A percentile compares a stretch with the other conserved stretches of the same genome.
Conservation (phyloP, 2,888 invertebrate species). For the Temnothorax ravouxi region DNA sequence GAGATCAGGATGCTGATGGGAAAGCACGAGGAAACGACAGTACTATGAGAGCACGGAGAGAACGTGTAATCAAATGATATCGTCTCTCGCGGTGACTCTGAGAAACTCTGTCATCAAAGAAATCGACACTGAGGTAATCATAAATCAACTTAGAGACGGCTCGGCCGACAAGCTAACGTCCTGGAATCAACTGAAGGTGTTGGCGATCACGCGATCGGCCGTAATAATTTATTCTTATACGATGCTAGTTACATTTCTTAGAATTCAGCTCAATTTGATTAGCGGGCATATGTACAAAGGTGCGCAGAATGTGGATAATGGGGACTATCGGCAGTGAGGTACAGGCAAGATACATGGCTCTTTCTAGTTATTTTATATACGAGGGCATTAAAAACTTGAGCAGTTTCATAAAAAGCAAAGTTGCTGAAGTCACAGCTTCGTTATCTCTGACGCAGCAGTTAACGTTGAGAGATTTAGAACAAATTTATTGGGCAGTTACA, state of each 20-base stretch:
- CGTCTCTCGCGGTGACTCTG: conserved; percentile 92
- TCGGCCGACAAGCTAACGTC: conserved; percentile 92
- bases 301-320: conserved; percentile 86
- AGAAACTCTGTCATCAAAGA: conserved; percentile 90
- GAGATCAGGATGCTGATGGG: conserved; percentile 94
- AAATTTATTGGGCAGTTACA: conserved; percentile 94
- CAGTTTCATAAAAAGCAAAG: conserved; percentile 90
- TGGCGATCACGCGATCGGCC: conserved; percentile 93
- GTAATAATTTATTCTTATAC: conserved; percentile 94
- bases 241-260: conserved; percentile 93
- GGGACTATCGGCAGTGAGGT: conserved; percentile 88
- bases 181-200: conserved; percentile 95
- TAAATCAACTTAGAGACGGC: conserved; percentile 90
- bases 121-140: conserved; percentile 91
- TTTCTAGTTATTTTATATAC: conserved; percentile 93
- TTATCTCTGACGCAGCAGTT: conserved; percentile 89
- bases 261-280: conserved; percentile 95
- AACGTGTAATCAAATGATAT: conserved; percentile 95
- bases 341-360: conserved; percentile 93
- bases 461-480: conserved; percentile 93
- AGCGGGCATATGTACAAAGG: conserved; percentile 95
- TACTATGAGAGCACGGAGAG: conserved; percentile 97
- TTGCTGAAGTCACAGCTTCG: conserved; percentile 86
- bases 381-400: conserved; percentile 91
- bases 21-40: conserved; percentile 93